Evolutionary conservation across 2,113 vertebrate species (phyloP).

Genomic region (Forbesichthys papilliferus): DNA sequence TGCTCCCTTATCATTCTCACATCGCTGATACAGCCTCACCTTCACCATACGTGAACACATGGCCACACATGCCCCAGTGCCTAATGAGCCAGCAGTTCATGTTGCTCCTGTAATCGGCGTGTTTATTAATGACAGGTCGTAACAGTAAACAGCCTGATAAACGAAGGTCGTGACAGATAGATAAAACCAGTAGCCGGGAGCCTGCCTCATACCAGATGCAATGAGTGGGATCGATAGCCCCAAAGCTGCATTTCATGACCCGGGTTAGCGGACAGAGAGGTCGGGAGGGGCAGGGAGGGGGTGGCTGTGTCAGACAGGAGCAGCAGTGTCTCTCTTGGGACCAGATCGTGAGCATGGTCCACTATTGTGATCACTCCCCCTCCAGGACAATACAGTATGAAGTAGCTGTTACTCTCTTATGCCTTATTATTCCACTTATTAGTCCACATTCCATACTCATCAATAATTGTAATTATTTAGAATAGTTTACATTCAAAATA

Average conservation of each 20-base stretch:
- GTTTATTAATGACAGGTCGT: constrained; percentile 57
- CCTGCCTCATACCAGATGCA: constrained; percentile 34
- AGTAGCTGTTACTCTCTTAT: too few species aligned
- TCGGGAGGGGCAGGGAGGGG: not conserved
- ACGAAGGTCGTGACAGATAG: constrained; percentile 54
- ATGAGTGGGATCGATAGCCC: constrained; percentile 56
- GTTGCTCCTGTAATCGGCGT: constrained; percentile 51
- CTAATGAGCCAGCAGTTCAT: constrained; percentile 50
- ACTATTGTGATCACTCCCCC: too few species aligned
- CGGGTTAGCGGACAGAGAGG: constrained; percentile 12
- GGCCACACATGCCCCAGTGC: constrained; percentile 9
- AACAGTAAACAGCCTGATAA: constrained; percentile 46
- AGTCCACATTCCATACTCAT: too few species aligned
- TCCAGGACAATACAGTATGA: too few species aligned
- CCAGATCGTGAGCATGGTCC: not conserved
- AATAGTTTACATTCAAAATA: too few species aligned
- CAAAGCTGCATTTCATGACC: constrained; percentile 45
- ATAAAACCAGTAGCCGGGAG: constrained; percentile 53
- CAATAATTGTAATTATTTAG: too few species aligned
- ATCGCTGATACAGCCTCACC: not conserved
- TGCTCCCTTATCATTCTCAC: not conserved
- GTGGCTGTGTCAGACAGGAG: not conserved
- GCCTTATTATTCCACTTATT: too few species aligned
- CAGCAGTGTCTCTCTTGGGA: not conserved
- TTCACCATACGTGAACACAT: constrained; percentile 1